Evolutionary conservation across 2,888 invertebrate species (phyloP), one percentile per base, ranked within the genome.

Genomic region (Andrena trimmerana): DNA sequence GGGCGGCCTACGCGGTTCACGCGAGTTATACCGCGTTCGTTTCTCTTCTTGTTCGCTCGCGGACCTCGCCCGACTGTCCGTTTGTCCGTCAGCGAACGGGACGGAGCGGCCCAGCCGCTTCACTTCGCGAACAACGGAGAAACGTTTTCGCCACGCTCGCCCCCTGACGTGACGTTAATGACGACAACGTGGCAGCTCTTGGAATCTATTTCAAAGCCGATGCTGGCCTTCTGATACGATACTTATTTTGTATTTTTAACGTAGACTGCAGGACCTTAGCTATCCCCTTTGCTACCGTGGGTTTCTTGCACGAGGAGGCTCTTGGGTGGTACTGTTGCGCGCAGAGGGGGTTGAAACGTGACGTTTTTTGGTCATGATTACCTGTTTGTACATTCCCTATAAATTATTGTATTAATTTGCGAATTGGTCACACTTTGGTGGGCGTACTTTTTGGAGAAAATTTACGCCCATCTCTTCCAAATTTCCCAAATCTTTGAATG

Each of bases 1-100:
- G 90, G 42, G 88, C 92, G 78, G 84, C 92, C 92, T 92, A 92
- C 92, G 91, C 92, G 92, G 85, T 91, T 92, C 90, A 91, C 91
- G 90, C 91, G 91, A 92, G 90, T 88, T 84, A 80, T 77, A 71
- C 76, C 73, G 74, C 73, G 74, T 72, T 73, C 77, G 84, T 86
- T 81, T 70, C 83, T 82, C 72, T 72, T 85, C 86, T 84, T 86
- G 85, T 84, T 86, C 85, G 63, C 50, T 67, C 78, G 50, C 75
- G 67, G 59, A 20, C 79, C 86, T 83, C 86, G 77, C 81, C 83
- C 80, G 76, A 50, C 80, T 79, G 74, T 88, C 77, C 76, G 84
- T 86, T 82, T 69, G 88, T 85, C 86, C 87, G 86, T 89, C 89
- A 89, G 69, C 82, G 65, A 52, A 29, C 72, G n/a, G 67, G 29